Evolutionary conservation across 2,888 invertebrate species (phyloP).

Genomic region (Hybos culiciformis): DNA sequence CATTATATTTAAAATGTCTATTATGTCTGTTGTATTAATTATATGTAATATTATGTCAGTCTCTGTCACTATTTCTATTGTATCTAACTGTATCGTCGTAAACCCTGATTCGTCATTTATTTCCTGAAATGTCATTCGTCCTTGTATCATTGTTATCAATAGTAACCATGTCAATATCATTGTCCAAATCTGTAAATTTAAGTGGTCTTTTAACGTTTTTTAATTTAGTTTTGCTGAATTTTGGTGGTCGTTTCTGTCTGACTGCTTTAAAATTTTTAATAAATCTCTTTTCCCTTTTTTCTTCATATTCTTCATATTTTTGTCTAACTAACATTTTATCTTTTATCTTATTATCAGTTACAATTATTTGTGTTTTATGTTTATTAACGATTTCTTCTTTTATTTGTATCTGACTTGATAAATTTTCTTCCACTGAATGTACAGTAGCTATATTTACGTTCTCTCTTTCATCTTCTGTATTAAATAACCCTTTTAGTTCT

Average conservation of each 20-base stretch:
- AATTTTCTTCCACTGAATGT: not conserved
- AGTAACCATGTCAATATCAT: not conserved
- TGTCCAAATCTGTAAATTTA: not conserved
- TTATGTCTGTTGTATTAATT: conserved; percentile 1
- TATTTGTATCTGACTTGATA: not conserved
- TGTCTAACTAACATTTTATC: not conserved
- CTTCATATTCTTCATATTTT: not conserved
- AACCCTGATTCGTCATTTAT: not conserved
- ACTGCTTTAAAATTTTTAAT: conserved; percentile 1
- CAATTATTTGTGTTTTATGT: not conserved
- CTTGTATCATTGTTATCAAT: not conserved
- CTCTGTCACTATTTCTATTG: not conserved
- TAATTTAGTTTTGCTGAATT: not conserved
- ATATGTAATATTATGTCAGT: not conserved
- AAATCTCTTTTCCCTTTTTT: not conserved
- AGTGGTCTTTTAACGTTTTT: not conserved
- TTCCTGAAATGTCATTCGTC: not conserved
- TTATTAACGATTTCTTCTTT: not conserved
- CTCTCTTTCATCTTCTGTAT: too few relatives aligned
- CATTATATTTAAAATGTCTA: not conserved
- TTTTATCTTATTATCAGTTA: not conserved
- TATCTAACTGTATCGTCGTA: not conserved
- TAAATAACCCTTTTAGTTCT: too few relatives aligned
- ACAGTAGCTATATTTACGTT: not conserved
- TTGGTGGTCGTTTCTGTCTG: not conserved